Conservation (phyloP, 1,140 invertebrate genomes). For the Akabosia matsudoensis region DNA sequence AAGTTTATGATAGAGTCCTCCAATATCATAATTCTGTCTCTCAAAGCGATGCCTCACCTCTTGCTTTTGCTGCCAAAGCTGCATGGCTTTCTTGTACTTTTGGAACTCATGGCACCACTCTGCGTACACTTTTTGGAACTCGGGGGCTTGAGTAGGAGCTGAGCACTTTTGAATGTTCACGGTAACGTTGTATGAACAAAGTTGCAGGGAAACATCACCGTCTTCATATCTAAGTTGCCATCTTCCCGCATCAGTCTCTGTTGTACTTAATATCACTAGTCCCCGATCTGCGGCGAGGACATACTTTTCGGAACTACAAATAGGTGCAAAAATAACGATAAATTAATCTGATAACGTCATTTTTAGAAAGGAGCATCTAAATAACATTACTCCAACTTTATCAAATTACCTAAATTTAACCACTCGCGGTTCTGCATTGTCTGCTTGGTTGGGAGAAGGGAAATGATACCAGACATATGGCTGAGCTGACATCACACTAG, state of each 20-base stretch:
- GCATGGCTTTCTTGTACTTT: conserved; percentile 92
- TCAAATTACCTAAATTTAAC: conserved; percentile 40
- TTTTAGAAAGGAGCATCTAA: background rate
- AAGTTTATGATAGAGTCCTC: conserved; percentile 12
- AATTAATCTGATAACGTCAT: background rate
- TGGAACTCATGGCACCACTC: conserved; percentile 96
- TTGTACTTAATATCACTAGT: conserved; percentile 82
- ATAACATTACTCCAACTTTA: too few species aligned
- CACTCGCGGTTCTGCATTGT: conserved; percentile 30
- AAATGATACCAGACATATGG: conserved; percentile 78
- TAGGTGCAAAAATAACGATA: background rate
- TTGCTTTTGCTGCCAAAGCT: conserved; percentile 90
- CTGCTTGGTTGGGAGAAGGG: conserved; percentile 34
- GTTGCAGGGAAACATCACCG: conserved; percentile 57
- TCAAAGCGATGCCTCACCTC: conserved; percentile 65
- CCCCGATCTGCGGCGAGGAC: conserved; percentile 88
- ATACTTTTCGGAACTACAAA: conserved; percentile 11
- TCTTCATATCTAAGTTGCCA: conserved; percentile 73
- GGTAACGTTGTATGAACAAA: conserved; percentile 88
- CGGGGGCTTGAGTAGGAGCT: conserved; percentile 79
- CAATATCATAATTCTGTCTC: conserved; percentile 10
- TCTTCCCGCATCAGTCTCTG: conserved; percentile 79
- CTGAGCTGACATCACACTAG: conserved; percentile 29
- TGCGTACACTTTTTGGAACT: conserved; percentile 92
- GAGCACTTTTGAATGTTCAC: conserved; percentile 85